Conservation (phyloP, 1,140 invertebrate species). For the Andrena cerasifolii region DNA sequence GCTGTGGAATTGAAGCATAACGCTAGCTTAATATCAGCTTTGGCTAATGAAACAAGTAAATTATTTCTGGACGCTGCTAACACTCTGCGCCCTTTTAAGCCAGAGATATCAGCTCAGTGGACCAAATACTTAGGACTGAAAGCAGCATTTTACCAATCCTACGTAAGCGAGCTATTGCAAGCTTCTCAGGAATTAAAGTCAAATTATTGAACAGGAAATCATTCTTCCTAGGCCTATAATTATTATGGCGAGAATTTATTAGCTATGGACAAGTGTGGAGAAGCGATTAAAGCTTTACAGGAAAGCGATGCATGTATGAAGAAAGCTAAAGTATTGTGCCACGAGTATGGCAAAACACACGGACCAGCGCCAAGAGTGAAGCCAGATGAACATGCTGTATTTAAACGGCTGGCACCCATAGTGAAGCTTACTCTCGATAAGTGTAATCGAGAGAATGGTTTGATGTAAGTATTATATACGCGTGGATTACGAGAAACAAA, state of each 20-base stretch:
- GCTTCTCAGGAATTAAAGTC: neutral
- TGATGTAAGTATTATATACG: conserved; percentile 84
- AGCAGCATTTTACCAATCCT: conserved; percentile 85
- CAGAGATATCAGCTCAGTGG: conserved; percentile 86
- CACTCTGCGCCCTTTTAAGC: conserved; percentile 83
- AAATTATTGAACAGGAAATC: neutral
- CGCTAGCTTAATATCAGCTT: conserved; percentile 84
- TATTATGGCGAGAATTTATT: conserved; percentile 87
- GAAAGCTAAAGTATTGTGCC: conserved; percentile 83
- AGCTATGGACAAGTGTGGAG: conserved; percentile 88
- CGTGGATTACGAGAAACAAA: neutral
- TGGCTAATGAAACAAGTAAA: conserved; percentile 87
- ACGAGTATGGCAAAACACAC: conserved; percentile 85
- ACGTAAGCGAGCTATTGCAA: conserved; percentile 81
- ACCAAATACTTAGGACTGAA: conserved; percentile 88
- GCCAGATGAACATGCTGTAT: conserved; percentile 87
- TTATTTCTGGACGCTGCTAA: conserved; percentile 86
- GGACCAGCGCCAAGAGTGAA: conserved; percentile 85
- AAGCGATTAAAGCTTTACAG: conserved; percentile 86
- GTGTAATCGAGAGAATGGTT: conserved; percentile 88
- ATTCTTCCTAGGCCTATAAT: conserved; percentile 84
- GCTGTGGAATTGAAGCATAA: conserved; percentile 89
- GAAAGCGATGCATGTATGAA: conserved; percentile 85
- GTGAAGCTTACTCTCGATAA: conserved; percentile 87
- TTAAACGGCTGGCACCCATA: conserved; percentile 84